These are phyloP conservation scores for Neomorphus geoffroyi DNA, from an alignment of 2,797 vertebrate genomes.

Conservation along the genomic window DNA sequence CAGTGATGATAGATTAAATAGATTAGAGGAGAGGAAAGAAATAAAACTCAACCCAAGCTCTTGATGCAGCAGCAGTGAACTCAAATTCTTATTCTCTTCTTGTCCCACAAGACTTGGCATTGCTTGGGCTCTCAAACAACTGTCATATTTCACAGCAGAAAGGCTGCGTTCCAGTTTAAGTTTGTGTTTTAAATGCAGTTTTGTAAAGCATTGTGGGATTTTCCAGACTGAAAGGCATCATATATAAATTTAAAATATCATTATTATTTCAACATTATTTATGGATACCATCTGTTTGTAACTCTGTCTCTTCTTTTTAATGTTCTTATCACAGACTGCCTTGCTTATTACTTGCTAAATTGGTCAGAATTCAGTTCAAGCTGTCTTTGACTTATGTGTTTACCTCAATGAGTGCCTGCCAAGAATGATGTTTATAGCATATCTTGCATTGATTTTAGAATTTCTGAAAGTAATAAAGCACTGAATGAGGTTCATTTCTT, in stretches of 20 bases:
- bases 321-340: slow-evolving; percentile 42
- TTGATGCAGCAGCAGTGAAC: not conserved
- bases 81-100: slow-evolving; percentile 51
- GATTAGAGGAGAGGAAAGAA: slow-evolving; percentile 23
- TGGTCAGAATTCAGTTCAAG: slow-evolving; percentile 61
- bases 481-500: slow-evolving; percentile 62
- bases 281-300: slow-evolving; percentile 48
- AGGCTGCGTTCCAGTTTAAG: slow-evolving; percentile 27
- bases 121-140: slow-evolving; percentile 46
- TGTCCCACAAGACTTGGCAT: slow-evolving; percentile 50
- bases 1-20: not conserved
- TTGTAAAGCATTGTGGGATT: slow-evolving; percentile 42
- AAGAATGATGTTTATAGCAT: slow-evolving; percentile 62
- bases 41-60: slow-evolving; percentile 19
- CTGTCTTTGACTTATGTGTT: slow-evolving; percentile 67
- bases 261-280: slow-evolving; percentile 65
- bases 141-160: slow-evolving; percentile 57
- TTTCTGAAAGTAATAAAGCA: slow-evolving; percentile 66
- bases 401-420: slow-evolving; percentile 56
- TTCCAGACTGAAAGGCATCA: slow-evolving; percentile 54
- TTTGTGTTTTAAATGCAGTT: slow-evolving; percentile 42
- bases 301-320: slow-evolving; percentile 62
- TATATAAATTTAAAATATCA: slow-evolving; percentile 68
- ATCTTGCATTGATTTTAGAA: slow-evolving; percentile 67
- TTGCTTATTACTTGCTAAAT: slow-evolving; percentile 66